A percentile compares a stretch with the other conserved stretches of the same genome.
Conservation (phyloP, 2,797 vertebrate species). For the Calcarius lapponicus region DNA sequence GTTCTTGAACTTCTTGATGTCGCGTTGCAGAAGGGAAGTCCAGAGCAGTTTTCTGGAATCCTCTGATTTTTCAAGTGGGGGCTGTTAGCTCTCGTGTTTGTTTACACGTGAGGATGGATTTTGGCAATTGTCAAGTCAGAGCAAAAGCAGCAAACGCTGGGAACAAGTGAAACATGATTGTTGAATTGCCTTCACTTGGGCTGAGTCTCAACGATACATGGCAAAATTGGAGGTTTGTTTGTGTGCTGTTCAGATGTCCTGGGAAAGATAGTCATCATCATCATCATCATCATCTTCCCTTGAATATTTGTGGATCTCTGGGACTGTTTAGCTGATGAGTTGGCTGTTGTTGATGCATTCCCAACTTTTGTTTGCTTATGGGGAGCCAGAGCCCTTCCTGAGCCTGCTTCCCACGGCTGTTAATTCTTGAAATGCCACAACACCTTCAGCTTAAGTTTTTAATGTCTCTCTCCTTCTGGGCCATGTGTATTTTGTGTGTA, state of each 20-base stretch:
- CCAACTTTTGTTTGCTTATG: not conserved
- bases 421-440: not conserved
- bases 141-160: not conserved
- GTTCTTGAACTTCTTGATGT: conserved; percentile 16
- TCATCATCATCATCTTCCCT: not conserved
- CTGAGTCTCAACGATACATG: accelerated
- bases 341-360: not conserved
- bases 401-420: not conserved
- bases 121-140: not conserved
- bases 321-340: not conserved
- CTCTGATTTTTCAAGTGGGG: not conserved
- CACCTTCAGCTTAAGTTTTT: not conserved
- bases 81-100: not conserved
- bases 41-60: not conserved
- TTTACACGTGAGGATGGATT: not conserved
- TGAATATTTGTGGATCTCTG: not conserved
- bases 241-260: not conserved
- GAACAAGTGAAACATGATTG: not conserved
- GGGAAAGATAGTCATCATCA: not conserved
- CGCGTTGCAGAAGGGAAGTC: not conserved
- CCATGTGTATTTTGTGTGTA: accelerated
- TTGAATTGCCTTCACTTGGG: not conserved
- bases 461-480: not conserved
- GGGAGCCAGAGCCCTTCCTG: not conserved
- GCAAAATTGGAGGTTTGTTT: not conserved